Percentiles rank a stretch among this genome's conserved stretches.
These are phyloP conservation scores for Micronisus gabar DNA, from an alignment of 2,113 vertebrate species.

Conservation along the genomic window DNA sequence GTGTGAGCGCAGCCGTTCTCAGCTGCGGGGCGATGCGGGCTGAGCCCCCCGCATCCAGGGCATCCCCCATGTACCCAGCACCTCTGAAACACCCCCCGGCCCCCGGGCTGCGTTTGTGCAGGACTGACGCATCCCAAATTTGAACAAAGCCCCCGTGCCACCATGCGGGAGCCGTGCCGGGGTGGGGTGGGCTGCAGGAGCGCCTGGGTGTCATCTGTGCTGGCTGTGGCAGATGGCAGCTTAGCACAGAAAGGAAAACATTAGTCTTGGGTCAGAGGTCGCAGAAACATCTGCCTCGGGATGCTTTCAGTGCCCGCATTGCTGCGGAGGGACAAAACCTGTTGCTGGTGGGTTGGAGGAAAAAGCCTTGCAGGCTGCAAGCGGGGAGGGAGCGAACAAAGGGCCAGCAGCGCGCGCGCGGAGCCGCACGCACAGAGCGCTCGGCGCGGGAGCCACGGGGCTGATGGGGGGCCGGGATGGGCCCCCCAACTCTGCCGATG, in stretches of 20 bases:
- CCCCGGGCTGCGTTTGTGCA: accelerated
- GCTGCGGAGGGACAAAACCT: slow-evolving; percentile 70
- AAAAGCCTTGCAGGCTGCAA: not conserved
- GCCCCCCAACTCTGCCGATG: not conserved
- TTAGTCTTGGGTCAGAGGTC: slow-evolving; percentile 89
- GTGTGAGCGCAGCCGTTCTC: not conserved
- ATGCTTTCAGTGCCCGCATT: slow-evolving; percentile 77
- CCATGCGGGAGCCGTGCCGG: not conserved
- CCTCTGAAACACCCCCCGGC: not conserved
- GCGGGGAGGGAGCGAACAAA: not conserved
- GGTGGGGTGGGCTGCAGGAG: not conserved
- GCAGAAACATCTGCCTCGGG: slow-evolving; percentile 85
- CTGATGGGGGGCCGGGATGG: not conserved
- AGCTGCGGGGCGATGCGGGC: not conserved
- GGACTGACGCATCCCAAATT: not conserved
- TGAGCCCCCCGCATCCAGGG: not conserved
- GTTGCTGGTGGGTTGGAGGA: slow-evolving; percentile 72
- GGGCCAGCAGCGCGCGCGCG: not conserved
- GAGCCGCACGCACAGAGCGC: not conserved
- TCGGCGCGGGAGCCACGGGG: accelerated
- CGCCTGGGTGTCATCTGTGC: slow-evolving; percentile 46
- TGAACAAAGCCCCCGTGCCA: not conserved
- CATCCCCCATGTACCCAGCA: not conserved
- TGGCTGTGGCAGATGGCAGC: slow-evolving; percentile 87
- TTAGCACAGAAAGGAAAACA: slow-evolving; percentile 80